Evolutionary conservation across 1,140 invertebrate species (phyloP).

Genomic region (Sycophila sp.): DNA sequence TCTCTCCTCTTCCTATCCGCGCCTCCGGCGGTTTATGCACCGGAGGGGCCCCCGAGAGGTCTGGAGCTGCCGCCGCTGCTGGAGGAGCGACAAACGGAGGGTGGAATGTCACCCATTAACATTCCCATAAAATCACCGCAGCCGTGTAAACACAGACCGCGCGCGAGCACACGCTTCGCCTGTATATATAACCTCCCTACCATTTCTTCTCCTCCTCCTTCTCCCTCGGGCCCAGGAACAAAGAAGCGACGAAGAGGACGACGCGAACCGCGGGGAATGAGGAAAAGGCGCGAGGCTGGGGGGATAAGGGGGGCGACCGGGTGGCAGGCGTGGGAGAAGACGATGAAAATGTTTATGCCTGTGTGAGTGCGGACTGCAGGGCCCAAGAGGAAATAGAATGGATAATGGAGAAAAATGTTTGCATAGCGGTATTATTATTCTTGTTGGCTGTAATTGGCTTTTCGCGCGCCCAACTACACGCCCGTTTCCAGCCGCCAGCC

Average conservation of each 20-base stretch:
- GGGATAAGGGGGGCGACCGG: neutral
- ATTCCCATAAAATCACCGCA: slow-evolving; percentile 53
- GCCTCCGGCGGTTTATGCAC: too few species aligned
- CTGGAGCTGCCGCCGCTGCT: too few species aligned
- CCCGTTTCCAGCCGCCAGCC: too few species aligned
- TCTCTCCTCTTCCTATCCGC: too few species aligned
- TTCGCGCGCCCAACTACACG: too few species aligned
- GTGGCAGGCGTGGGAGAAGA: neutral
- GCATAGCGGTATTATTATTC: too few species aligned
- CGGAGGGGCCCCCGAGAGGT: too few species aligned
- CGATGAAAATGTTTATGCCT: neutral
- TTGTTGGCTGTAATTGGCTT: too few species aligned
- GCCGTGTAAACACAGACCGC: slow-evolving; percentile 50
- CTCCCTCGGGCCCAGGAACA: neutral
- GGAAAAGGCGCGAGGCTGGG: neutral
- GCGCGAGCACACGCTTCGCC: neutral
- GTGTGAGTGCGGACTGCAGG: neutral
- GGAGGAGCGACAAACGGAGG: slow-evolving; percentile 19
- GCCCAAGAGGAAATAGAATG: neutral
- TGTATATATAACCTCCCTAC: too few species aligned
- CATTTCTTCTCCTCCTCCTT: too few species aligned
- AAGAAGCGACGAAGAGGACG: neutral
- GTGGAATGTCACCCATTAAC: slow-evolving; percentile 58
- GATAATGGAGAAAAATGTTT: too few species aligned
- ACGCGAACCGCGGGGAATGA: neutral